Base-by-base conservation (phyloP, 1,140 invertebrate species). In the Lasioglossum albipes region DNA sequence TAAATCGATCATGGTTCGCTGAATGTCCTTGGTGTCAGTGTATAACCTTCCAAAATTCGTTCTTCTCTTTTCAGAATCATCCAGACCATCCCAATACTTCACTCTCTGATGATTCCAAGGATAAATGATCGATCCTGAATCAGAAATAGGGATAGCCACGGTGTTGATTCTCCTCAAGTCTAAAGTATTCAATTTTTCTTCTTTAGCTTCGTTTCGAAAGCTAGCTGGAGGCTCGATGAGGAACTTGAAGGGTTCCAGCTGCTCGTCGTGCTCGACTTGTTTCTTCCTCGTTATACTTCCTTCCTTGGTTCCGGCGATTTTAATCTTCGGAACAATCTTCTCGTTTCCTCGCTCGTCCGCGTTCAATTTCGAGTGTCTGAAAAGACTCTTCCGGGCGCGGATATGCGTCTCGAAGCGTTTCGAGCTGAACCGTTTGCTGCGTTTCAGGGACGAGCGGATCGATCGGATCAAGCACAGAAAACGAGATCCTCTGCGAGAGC, bases 161-260 rank as follows among this genome's bases (percentile, higher is more conserved):
- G 92, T 93, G 57, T 93, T 93, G 85, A 93, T 92, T 42, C 87
- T 61, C 20, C 82, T 89, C 61, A 93, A 90, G 59, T 93, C 93
- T 62, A 93, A 72, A 7, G 89, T 92, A 45, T 91, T 91, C 10
- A 93, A 83, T 70, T 88, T 88, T 54, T 88, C 90, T 22, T 84
- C 61, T 10, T 71, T 74, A 9, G 68, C 70, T 16, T 66, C 75
- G 52, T 61, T 82, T 20, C 82, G 74, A 73, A 92, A 91, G 64
- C 78, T 80, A 13, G 80, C 76, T 0, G 90, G 88, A 7, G 89
- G 87, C 42, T 92, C 92, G 64, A 92, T 84, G 65, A 93, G 83
- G 65, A 90, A 88, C 73, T 90, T 91, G 59, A 92, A 64, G 71
- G 87, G 83, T 49, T 91, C 89, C 61, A 90, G 78, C 68, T 92